Evolutionary conservation across 2,888 invertebrate genomes (phyloP), one percentile per base, ranked within the genome.

Genomic region (Octodonta nipae): DNA sequence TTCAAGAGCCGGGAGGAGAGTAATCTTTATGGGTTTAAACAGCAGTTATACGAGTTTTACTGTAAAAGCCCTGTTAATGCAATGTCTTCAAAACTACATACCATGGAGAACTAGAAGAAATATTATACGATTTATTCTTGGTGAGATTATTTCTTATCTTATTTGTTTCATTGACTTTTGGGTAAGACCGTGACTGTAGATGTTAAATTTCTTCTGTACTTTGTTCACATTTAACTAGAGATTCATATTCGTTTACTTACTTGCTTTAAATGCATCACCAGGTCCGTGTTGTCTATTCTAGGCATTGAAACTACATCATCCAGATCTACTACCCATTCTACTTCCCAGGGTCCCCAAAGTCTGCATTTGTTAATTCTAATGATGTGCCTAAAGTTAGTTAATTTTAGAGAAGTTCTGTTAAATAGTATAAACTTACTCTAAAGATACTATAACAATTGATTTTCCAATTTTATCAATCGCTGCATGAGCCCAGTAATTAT

Each of bases 261-360:
- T 75, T 83, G 80, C 65, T 77, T 75, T 33, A 84, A 70, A 48
- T 74, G 75, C 35, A 86, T 67, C 33, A 78, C 55, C 3, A 85
- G 67, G 47, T 73, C 75, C 32, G 75, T 69, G 2, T 65, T 43
- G 68, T 13, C 59, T 48, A 16, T 78, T 60, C 34, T 65, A 7
- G 54, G 52, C 45, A 76, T 68, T 7, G 74, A 77, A 45, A 79
- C 67, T 31, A 86, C 67, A 47, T 80, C 78, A 51, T 80, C 77
- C 30, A 84, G 66, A 36, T 73, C 70, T 13, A 81, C 68, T 17
- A 66, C 67, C 84, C 84, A 84, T 57, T 81, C 81, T 15, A 80
- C 67, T 46, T 77, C 78, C 78, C 83, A 84, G 5, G 73, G 67
- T 20, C 76, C 75, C 72, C 78, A 75, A 44, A 68, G 67, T 47